Percentiles rank a stretch among this genome's conserved stretches.
Conservation (phyloP, 2,888 invertebrate genomes). For the Caenorhabditis doughertyi region DNA sequence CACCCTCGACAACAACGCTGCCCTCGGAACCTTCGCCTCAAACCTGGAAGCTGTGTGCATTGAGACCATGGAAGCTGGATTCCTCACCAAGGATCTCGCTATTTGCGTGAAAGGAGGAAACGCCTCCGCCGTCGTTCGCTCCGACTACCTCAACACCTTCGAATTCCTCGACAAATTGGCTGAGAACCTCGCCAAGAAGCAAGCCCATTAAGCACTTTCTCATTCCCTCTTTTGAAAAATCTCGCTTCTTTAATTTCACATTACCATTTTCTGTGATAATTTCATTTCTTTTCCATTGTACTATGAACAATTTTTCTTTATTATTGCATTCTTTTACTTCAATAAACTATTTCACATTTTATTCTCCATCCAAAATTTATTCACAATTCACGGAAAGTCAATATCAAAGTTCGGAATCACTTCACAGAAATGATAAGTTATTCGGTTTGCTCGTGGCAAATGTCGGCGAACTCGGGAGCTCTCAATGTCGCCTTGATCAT, state of each 20-base stretch:
- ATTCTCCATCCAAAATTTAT: not conserved
- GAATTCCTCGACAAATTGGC: conserved; percentile 96
- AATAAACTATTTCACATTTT: not conserved
- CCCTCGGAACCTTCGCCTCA: conserved; percentile 88
- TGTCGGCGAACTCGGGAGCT: conserved; percentile 97
- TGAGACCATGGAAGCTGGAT: conserved; percentile 94
- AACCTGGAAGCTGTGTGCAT: conserved; percentile 90
- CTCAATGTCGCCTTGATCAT: conserved; percentile 97
- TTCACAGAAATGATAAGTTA: conserved; percentile 63
- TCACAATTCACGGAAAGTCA: not conserved
- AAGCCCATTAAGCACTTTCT: conserved; percentile 63
- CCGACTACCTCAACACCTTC: conserved; percentile 96
- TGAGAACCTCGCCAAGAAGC: conserved; percentile 87
- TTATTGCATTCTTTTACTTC: not conserved
- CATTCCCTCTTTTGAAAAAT: conserved; percentile 34
- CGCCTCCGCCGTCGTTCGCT: conserved; percentile 84
- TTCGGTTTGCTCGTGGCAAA: conserved; percentile 91
- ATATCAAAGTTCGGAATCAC: conserved; percentile 16
- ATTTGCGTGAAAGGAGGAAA: conserved; percentile 93
- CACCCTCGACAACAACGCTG: conserved; percentile 91
- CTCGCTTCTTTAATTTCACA: conserved; percentile 28
- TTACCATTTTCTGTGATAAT: conserved; percentile 49
- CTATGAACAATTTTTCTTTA: conserved; percentile 20
- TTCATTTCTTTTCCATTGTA: conserved; percentile 29
- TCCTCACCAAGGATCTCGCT: conserved; percentile 98